These are phyloP conservation scores for Celastrina argiolus DNA, from an alignment of 2,888 invertebrate species.

Conservation along the genomic window DNA sequence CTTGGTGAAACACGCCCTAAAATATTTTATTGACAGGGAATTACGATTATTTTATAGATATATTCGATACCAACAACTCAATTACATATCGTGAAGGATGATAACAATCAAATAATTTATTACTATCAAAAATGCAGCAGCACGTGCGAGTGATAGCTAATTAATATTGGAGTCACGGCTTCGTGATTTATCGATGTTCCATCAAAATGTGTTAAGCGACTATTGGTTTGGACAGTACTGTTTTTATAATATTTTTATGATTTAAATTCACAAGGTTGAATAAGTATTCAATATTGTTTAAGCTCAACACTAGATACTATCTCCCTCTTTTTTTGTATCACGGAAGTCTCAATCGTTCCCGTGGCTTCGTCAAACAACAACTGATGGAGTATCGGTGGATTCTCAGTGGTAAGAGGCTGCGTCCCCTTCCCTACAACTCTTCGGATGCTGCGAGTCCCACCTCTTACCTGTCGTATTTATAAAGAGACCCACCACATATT, in stretches of 20 bases:
- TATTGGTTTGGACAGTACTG: background rate
- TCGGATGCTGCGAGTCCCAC: too few relatives aligned
- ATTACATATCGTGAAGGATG: conserved; percentile 9
- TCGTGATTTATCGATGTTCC: conserved; percentile 7
- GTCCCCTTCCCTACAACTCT: too few relatives aligned
- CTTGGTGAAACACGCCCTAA: too few relatives aligned
- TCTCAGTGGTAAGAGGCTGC: too few relatives aligned
- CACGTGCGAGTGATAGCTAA: conserved; percentile 15
- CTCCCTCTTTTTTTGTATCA: too few relatives aligned
- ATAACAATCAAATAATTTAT: conserved; percentile 4
- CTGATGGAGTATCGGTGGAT: too few relatives aligned
- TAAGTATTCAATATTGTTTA: too few relatives aligned
- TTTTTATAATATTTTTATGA: background rate
- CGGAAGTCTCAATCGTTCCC: too few relatives aligned
- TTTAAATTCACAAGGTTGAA: background rate
- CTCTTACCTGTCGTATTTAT: too few relatives aligned
- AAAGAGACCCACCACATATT: too few relatives aligned
- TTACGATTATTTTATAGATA: background rate
- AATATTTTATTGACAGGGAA: background rate
- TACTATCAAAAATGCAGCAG: conserved; percentile 15
- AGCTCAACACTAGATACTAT: too few relatives aligned
- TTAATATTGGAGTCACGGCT: conserved; percentile 19
- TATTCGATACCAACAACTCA: conserved; percentile 1
- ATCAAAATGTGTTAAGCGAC: conserved; percentile 15
- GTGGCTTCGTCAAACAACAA: too few relatives aligned